Evolutionary conservation across 1,140 invertebrate species (phyloP).

Genomic region (Drosophila pruinosa): DNA sequence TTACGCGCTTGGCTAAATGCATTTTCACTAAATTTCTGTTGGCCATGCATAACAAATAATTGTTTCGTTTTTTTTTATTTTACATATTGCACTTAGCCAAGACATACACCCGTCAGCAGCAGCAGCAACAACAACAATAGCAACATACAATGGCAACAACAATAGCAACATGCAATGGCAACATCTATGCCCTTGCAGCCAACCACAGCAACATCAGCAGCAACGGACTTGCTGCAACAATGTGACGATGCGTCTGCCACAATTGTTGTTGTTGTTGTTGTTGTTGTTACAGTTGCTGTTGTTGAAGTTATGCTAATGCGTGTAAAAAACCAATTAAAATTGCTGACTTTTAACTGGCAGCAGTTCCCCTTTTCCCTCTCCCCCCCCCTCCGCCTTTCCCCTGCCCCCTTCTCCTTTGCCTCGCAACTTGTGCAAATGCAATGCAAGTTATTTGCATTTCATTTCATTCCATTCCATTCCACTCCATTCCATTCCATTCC

Average conservation of each 20-base stretch:
- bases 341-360: conserved; percentile 38
- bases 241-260: conserved; percentile 15
- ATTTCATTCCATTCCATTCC: conserved; percentile 28
- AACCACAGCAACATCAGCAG: conserved; percentile 3
- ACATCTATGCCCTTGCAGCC: conserved; percentile 7
- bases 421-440: conserved; percentile 48
- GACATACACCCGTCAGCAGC: conserved; percentile 19
- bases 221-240: neutral
- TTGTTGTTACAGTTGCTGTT: conserved; percentile 5
- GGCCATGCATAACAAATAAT: conserved; percentile 37
- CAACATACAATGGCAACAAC: conserved; percentile 13
- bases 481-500: conserved; percentile 16
- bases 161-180: conserved; percentile 2
- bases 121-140: neutral
- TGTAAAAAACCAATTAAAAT: conserved; percentile 77
- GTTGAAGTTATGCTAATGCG: conserved; percentile 67
- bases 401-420: neutral
- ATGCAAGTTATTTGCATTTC: conserved; percentile 73
- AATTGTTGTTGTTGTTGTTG: conserved; percentile 8
- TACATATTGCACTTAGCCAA: conserved; percentile 14
- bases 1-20: conserved; percentile 74
- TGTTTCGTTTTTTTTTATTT: neutral
- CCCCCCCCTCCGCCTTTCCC: neutral
- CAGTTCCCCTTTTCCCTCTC: conserved; percentile 4
- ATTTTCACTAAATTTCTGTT: conserved; percentile 73